Percentiles rank a stretch among this genome's conserved stretches.
Evolutionary conservation across 92 coral and sea anemone species (phyloP).

Genomic region (Parazoanthus atlanticus): DNA sequence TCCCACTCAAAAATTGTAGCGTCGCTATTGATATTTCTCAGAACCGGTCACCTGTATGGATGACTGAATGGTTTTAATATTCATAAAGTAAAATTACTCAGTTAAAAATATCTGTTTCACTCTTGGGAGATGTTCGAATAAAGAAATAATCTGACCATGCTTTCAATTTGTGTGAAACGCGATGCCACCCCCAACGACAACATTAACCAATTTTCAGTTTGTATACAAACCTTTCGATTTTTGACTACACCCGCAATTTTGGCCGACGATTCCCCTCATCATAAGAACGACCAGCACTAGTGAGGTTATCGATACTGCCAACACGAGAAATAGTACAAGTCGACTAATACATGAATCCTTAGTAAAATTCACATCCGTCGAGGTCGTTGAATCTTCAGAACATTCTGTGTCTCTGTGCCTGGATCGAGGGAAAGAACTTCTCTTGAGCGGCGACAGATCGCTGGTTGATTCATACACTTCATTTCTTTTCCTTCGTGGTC

Average conservation of each 20-base stretch:
- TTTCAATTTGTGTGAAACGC: not conserved
- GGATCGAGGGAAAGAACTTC: conserved; percentile 8
- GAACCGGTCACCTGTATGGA: conserved; percentile 24
- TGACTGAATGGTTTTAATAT: conserved; percentile 34
- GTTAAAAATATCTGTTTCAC: not conserved
- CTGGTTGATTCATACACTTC: conserved; percentile 39
- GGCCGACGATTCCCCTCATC: conserved; percentile 22
- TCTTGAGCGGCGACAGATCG: conserved; percentile 35
- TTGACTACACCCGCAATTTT: conserved; percentile 19
- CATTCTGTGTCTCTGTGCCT: conserved; percentile 36
- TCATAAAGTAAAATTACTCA: conserved; percentile 36
- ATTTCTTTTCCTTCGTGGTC: conserved; percentile 34
- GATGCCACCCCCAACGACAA: not conserved
- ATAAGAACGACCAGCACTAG: conserved; percentile 19
- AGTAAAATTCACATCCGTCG: not conserved
- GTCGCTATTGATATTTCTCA: not conserved
- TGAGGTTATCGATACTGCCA: conserved; percentile 22
- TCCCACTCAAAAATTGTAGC: conserved; percentile 12
- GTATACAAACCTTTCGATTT: conserved; percentile 16
- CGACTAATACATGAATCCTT: conserved; percentile 38
- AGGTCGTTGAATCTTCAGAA: conserved; percentile 26
- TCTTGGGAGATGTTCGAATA: not conserved
- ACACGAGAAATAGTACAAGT: conserved; percentile 15
- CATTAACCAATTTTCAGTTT: not conserved
- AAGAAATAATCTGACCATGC: not conserved